Evolutionary conservation across 2,113 vertebrate species (phyloP).

Genomic region (Ochotona princeps): DNA sequence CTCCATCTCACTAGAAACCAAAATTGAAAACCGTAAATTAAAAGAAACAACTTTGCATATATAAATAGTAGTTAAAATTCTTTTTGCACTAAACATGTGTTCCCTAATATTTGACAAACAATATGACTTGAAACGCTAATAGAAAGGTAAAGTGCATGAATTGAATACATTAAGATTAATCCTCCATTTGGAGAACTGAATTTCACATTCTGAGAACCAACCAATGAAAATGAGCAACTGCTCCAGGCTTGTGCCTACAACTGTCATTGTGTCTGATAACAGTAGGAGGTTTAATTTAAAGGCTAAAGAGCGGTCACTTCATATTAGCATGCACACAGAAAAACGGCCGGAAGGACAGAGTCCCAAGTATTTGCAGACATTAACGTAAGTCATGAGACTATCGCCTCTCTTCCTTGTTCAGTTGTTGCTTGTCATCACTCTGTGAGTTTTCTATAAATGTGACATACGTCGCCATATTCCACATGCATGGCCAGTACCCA

Average conservation of each 20-base stretch:
- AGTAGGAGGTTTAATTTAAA: no score
- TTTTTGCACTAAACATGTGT: constrained; percentile 12
- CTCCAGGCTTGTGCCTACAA: background rate
- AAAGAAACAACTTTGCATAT: background rate
- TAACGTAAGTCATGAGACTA: background rate
- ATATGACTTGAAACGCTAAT: background rate
- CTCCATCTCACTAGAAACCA: background rate
- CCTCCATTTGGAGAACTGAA: background rate
- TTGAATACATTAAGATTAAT: background rate
- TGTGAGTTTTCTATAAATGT: background rate
- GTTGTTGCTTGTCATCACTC: background rate
- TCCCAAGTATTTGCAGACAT: background rate
- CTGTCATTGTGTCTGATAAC: background rate
- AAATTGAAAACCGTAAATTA: background rate
- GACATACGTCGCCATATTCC: background rate
- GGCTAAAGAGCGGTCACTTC: background rate
- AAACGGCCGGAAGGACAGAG: background rate
- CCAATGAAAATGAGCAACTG: background rate
- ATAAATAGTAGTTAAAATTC: background rate
- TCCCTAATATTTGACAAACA: background rate
- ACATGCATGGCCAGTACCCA: background rate
- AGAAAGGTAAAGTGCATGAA: background rate
- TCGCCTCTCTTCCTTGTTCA: background rate
- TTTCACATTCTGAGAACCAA: background rate
- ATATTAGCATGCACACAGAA: background rate